Conservation (phyloP, 2,888 invertebrate species). For the Crocallis elinguaria region DNA sequence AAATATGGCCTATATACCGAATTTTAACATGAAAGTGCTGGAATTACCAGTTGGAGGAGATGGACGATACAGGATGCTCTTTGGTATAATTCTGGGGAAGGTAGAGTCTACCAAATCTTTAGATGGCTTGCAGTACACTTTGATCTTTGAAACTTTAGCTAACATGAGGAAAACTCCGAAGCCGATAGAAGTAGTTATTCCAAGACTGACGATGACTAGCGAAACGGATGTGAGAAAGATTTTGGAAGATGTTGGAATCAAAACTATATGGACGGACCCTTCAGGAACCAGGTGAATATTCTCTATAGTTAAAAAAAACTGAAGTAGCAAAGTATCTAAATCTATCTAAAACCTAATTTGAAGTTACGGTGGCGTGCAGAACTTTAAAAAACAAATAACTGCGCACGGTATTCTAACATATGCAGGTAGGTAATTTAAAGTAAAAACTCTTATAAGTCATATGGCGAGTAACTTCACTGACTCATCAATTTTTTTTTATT, state of each 20-base stretch:
- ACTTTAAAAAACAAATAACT: too few species aligned
- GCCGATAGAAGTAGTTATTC: conserved; percentile 41
- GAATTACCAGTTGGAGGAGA: conserved; percentile 39
- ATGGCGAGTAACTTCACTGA: too few species aligned
- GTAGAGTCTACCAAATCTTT: conserved; percentile 3
- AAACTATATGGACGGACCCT: conserved; percentile 38
- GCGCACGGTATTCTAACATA: too few species aligned
- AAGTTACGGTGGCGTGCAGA: too few species aligned
- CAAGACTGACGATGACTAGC: conserved; percentile 34
- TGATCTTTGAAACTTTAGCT: conserved; percentile 22
- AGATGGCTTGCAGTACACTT: not conserved
- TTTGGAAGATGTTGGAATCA: conserved; percentile 36
- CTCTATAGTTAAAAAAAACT: not conserved
- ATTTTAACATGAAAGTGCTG: conserved; percentile 23
- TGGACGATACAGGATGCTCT: conserved; percentile 35
- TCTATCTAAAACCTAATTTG: too few species aligned
- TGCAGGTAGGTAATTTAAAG: too few species aligned
- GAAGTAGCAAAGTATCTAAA: too few species aligned
- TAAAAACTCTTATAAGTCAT: too few species aligned
- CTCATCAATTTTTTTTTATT: too few species aligned
- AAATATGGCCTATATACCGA: conserved; percentile 24
- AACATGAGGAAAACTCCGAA: conserved; percentile 22
- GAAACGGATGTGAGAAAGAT: conserved; percentile 38
- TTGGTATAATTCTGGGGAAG: conserved; percentile 19
- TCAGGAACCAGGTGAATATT: conserved; percentile 35